Base-by-base conservation (phyloP, 1,140 invertebrate species). In the Asbolus verrucosus region DNA sequence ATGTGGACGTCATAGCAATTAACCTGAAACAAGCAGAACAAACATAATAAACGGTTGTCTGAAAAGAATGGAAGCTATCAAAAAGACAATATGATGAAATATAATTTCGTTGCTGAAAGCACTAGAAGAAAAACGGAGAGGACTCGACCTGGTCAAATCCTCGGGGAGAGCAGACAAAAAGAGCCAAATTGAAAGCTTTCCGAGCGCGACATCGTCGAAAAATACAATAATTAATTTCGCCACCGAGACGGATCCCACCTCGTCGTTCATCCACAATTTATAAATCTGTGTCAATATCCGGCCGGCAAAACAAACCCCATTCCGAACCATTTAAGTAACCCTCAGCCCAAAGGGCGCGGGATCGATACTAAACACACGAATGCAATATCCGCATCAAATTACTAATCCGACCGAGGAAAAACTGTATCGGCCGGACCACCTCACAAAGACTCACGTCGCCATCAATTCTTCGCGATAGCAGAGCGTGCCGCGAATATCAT, bases 341-440 rank as follows among this genome's bases (percentile, higher is more conserved):
- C 33, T n/a, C 33, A 27, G 24, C 3, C 2, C 33, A n/a, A 36
- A 4, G 33, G 33, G 33, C 5, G 33, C 33, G 33, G 6, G 19
- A 50, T 50, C 43, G 43, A 50, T 50, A 50, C 43, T 21, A 50
- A 50, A 50, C 43, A 50, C 43, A 50, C 43, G 43, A 50, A 50
- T 50, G 43, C 43, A 24, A 50, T 50, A 50, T 50, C 43, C 43
- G 43, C 43, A 50, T 50, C 43, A 50, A 50, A 50, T 50, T 50
- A 50, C 43, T 50, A 50, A 50, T 50, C 43, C 18, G 43, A 50
- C 43, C 43, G 43, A 50, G 43, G 43, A 50, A 50, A 50, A 50
- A 50, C 16, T 50, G 43, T 50, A 50, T 50, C 43, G 19, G 43
- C 43, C 43, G 16, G 43, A 18, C 43, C 43, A 21, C 15, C 43